Evolutionary conservation across 2,797 vertebrate genomes (phyloP), one percentile per base, ranked within the genome.

Genomic region (Momotus momota): DNA sequence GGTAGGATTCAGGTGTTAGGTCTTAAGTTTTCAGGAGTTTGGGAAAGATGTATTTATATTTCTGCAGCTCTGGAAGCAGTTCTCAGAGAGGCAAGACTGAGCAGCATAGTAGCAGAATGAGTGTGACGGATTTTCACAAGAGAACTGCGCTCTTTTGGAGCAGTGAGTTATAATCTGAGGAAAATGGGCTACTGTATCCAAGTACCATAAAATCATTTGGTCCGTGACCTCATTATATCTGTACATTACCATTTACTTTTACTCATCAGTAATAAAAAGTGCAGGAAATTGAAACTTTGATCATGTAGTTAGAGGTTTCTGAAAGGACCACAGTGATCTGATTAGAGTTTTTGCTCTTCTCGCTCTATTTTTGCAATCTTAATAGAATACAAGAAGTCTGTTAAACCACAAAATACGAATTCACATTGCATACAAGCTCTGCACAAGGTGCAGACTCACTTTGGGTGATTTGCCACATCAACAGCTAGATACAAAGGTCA

Each of bases 281-380:
- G 66, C 82, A 95, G 94, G 96, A 97, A 96, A 85, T 73, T 74
- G 96, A 96, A 95, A 94, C 93, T 88, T 75, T 18, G 15, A 91
- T 94, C 55, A 21, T 90, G 33, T 81, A 86, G 67, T 96, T 85
- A 74, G 90, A 94, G 89, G 86, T 95, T 96, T 96, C 77, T 51
- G 16, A 83, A 70, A 60, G 93, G 90, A 94, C 88, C 94, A 73
- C 93, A 81, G 60, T 71, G 69, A 96, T 96, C 85, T 69, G 74
- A 91, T 94, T 96, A 94, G 80, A 88, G 55, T 86, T 90, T 75
- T 17, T 81, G 90, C 27, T 92, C 12, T 65, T 93, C 46, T 51
- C 20, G 1, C 72, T 97, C 48, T 29, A 41, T 96, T 94, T 90
- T 88, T 94, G 61, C 57, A 41, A 8, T 82, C 64, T 86, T 66